Evolutionary conservation across 1,140 invertebrate species (phyloP).

Genomic region (Leptinotarsa undecemlineata): DNA sequence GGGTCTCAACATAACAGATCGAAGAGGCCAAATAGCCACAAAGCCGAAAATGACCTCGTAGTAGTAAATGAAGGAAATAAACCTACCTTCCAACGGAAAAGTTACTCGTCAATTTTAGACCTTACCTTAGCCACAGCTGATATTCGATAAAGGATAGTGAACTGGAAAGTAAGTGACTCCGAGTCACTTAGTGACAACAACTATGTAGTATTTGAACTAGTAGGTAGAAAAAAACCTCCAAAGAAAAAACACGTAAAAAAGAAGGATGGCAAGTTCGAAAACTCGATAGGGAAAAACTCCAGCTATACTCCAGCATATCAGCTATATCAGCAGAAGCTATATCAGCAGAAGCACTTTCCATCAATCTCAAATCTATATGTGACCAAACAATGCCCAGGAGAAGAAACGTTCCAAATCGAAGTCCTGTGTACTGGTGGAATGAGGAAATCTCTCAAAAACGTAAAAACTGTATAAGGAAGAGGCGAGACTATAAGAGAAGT

Average conservation of each 20-base stretch:
- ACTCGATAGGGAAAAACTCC: not conserved
- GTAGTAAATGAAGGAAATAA: not conserved
- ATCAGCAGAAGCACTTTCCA: not conserved
- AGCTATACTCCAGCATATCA: too few relatives aligned
- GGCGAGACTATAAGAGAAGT: too few relatives aligned
- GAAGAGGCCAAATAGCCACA: constrained; percentile 27
- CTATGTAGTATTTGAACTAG: constrained; percentile 15
- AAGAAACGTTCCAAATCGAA: too few relatives aligned
- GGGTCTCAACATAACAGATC: constrained; percentile 31
- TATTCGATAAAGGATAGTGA: not conserved
- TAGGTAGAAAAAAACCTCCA: not conserved
- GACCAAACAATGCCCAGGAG: too few relatives aligned
- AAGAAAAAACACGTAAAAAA: not conserved
- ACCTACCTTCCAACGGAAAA: not conserved
- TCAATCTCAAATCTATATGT: not conserved
- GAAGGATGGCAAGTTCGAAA: not conserved
- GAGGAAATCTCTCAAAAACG: too few relatives aligned
- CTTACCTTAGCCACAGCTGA: not conserved
- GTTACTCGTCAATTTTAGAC: not conserved
- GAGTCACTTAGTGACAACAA: constrained; percentile 5
- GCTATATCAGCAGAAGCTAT: not conserved
- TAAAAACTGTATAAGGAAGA: too few relatives aligned
- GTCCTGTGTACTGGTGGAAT: too few relatives aligned
- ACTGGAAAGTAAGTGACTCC: constrained; percentile 1
- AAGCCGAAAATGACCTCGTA: constrained; percentile 21